A percentile compares a stretch with the other conserved stretches of the same genome.
phyloP scores from a whole-genome alignment of 2,888 invertebrate species.

The Caenorhabditis virilis region DNA sequence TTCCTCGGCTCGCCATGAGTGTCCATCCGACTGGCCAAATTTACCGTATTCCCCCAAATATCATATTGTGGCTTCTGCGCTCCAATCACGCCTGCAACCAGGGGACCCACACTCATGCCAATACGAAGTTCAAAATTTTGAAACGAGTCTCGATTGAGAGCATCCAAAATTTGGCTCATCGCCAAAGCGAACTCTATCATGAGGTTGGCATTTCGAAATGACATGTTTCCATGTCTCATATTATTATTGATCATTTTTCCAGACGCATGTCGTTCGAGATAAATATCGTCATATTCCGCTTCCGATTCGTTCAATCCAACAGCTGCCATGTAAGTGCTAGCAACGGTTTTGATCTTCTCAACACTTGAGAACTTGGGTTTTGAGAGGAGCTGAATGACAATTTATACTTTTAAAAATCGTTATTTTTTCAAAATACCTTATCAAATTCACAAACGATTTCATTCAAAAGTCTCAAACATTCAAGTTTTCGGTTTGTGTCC shows the following conservation, averaged over 20 bases:
- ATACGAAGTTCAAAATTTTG: constrained; percentile 92
- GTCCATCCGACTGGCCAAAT: constrained; percentile 95
- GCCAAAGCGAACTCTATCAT: constrained; percentile 93
- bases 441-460: constrained; percentile 98
- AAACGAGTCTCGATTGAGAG: constrained; percentile 93
- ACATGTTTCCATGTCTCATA: constrained; percentile 29
- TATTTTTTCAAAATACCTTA: too few relatives aligned
- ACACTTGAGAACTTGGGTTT: constrained; percentile 93
- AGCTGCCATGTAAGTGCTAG: constrained; percentile 97
- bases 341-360: constrained; percentile 97
- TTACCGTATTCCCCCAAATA: constrained; percentile 98
- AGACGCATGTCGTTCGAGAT: background rate
- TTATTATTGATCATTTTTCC: constrained; percentile 29
- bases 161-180: constrained; percentile 87
- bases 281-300: constrained; percentile 54
- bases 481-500: constrained; percentile 91
- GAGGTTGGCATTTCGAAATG: constrained; percentile 77
- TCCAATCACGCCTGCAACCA: constrained; percentile 94
- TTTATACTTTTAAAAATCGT: too few relatives aligned
- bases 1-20: constrained; percentile 85
- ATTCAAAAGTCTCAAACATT: constrained; percentile 88
- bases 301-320: constrained; percentile 77
- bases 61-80: constrained; percentile 98
- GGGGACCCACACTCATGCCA: constrained; percentile 86
- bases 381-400: constrained; percentile 82